Base-by-base conservation (phyloP, 2,888 invertebrate species). In the Selenia dentaria region DNA sequence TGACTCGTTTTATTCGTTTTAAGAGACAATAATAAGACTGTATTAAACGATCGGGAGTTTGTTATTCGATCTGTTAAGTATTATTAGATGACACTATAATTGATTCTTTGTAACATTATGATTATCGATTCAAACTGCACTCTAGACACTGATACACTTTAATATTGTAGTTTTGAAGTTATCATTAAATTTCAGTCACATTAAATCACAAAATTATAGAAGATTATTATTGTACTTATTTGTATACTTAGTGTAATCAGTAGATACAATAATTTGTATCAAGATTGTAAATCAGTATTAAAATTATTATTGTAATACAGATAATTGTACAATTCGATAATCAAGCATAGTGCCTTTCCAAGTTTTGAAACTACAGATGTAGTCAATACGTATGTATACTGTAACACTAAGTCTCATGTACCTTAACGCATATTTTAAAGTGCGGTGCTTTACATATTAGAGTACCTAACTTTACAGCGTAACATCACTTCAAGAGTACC, bases 311-410 rank as follows among this genome's bases (percentile, higher is more conserved):
- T 41, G 46, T 51, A 49, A 8, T 44, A 44, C 28, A 34, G 42
- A 41, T 20, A 31, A 35, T 49, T 52, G 29, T 51, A 56, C 44
- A 41, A 74, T 73, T 63, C 57, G 65, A 76, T 75, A 74, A 65
- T 78, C 79, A 85, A 83, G 81, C 66, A 82, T 85, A 86, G 88
- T 88, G 88, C 88, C 88, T 89, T 88, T 87, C 74, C 77, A 78
- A 62, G 56, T 72, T 80, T 74, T 72, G 51, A 70, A 74, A 71
- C 55, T 78, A 62, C 76, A 77, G 69, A 49, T 54, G 44, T 79
- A 75, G 67, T 62, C 59, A 62, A 67, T 70, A 62, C 28, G 63
- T 67, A 62, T 29, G 63, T 67, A 67, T 64, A 67, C 60, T 63
- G 63, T 59, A 62, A 59, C 57, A 55, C 46, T 70, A 73, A 66